Percentiles rank a stretch among this genome's conserved stretches.
Conservation (phyloP, 2,888 invertebrate species). For the Papilio demoleus region DNA sequence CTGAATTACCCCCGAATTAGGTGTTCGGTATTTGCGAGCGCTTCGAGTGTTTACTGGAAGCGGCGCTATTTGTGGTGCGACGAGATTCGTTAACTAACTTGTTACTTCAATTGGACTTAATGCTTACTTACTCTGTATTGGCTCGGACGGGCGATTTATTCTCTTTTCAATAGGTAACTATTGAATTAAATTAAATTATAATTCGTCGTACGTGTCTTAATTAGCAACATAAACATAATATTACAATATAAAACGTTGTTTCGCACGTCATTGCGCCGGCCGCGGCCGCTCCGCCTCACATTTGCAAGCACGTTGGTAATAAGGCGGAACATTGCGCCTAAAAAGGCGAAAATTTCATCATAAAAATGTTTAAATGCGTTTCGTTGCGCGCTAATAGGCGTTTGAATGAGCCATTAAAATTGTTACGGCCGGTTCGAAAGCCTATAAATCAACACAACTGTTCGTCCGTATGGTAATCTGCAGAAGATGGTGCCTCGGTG, state of each 20-base stretch:
- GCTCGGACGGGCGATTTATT: background rate
- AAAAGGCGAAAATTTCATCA: constrained; percentile 51
- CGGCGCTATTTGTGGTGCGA: constrained; percentile 41
- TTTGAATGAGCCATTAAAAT: constrained; percentile 56
- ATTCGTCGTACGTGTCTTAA: background rate
- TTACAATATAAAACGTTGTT: background rate
- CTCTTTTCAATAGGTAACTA: background rate
- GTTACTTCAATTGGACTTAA: constrained; percentile 10
- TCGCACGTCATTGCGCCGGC: background rate
- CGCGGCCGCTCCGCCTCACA: constrained; percentile 24
- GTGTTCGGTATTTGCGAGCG: constrained; percentile 35
- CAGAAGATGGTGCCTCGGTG: background rate
- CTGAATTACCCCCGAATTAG: constrained; percentile 28
- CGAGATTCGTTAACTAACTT: constrained; percentile 10
- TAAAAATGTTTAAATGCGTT: constrained; percentile 49
- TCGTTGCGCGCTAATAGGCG: constrained; percentile 28
- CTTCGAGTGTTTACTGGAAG: constrained; percentile 22
- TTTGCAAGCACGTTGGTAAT: constrained; percentile 39
- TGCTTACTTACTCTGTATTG: background rate
- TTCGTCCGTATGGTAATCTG: constrained; percentile 22
- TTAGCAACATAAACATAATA: background rate
- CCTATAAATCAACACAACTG: constrained; percentile 51
- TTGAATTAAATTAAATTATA: background rate
- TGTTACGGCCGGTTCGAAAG: constrained; percentile 49
- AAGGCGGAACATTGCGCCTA: constrained; percentile 41